A percentile compares a stretch with the other conserved stretches of the same genome.
Conservation (phyloP, 2,113 vertebrate species). For the Sus scrofa region DNA sequence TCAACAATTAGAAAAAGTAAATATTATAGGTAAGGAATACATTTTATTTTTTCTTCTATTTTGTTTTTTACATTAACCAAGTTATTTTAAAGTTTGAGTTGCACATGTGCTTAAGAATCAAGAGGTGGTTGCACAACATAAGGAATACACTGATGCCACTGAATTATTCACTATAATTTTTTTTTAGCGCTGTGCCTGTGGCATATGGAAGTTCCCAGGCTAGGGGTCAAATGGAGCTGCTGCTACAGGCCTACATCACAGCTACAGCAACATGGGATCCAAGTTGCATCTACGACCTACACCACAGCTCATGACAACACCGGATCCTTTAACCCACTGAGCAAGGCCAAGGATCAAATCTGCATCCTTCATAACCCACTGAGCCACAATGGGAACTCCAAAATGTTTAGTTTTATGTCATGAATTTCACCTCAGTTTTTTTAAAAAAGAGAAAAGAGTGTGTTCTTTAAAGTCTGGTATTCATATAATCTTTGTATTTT, state of each 20-base stretch:
- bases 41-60: neutral
- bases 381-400: neutral
- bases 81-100: neutral
- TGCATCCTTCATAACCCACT: too few species aligned
- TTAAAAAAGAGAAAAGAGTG: neutral
- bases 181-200: too few species aligned
- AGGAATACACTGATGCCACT: neutral
- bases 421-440: neutral
- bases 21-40: neutral
- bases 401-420: neutral
- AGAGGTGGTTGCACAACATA: neutral
- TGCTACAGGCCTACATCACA: too few species aligned
- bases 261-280: too few species aligned
- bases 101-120: neutral
- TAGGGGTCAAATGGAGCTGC: too few species aligned
- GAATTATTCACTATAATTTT: neutral
- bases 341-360: too few species aligned
- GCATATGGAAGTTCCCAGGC: too few species aligned
- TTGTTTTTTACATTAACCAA: conserved; percentile 3
- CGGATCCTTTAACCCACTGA: too few species aligned
- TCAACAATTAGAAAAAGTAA: neutral
- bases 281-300: too few species aligned
- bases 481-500: conserved; percentile 36
- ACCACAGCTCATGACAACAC: too few species aligned
- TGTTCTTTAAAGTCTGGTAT: neutral